Conservation (phyloP, 2,113 vertebrate genomes). For the Etia nguti region DNA sequence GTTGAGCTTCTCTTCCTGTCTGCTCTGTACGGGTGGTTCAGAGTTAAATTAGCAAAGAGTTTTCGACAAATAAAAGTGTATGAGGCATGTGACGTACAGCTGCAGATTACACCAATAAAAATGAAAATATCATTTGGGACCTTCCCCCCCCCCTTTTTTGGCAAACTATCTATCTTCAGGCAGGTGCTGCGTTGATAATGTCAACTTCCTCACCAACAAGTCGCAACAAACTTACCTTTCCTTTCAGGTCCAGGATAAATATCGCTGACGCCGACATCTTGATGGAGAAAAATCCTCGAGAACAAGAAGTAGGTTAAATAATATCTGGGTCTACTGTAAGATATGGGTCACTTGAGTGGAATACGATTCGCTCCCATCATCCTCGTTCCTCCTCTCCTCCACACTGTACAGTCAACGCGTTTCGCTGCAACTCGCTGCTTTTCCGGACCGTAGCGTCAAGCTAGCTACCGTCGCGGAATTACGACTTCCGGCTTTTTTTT, state of each 20-base stretch:
- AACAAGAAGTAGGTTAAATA: background rate
- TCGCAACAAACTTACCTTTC: slow-evolving; percentile 74
- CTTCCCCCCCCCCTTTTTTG: background rate
- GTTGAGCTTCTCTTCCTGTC: slow-evolving; percentile 31
- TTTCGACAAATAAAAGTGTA: background rate
- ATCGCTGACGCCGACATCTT: slow-evolving; percentile 79
- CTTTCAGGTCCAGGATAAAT: slow-evolving; percentile 79
- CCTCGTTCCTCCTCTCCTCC: slow-evolving; percentile 21
- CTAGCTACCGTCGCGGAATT: background rate
- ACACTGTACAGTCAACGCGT: background rate
- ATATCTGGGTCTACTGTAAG: background rate
- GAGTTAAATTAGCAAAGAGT: background rate
- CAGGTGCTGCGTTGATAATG: slow-evolving; percentile 29
- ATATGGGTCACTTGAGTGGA: slow-evolving; percentile 44
- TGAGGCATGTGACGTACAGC: background rate
- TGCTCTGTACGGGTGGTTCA: background rate
- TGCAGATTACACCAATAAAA: background rate
- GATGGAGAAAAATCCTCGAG: background rate
- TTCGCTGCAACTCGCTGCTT: slow-evolving; percentile 11
- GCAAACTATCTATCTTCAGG: background rate
- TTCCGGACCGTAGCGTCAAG: slow-evolving; percentile 26
- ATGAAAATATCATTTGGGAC: background rate
- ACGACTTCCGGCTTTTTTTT: background rate
- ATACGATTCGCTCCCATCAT: slow-evolving; percentile 42
- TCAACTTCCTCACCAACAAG: slow-evolving; percentile 47